Conservation (phyloP, 2,888 invertebrate species). For the Tipula lateralis region DNA sequence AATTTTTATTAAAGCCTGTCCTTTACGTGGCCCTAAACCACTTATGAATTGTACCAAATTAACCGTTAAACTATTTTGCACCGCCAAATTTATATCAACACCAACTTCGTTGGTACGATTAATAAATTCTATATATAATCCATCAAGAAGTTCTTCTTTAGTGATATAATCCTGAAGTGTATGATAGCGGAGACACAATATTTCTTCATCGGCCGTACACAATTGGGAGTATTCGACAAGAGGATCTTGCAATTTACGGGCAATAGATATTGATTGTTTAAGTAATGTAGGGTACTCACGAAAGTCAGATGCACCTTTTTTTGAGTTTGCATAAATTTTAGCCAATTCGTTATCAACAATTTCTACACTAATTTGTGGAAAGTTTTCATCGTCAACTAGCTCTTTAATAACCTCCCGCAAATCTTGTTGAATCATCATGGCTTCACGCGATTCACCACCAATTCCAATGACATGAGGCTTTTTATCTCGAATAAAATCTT, state of each 20-base stretch:
- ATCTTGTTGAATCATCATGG: conserved; percentile 73
- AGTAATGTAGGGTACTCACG: conserved; percentile 87
- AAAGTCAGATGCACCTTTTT: conserved; percentile 80
- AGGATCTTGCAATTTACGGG: conserved; percentile 90
- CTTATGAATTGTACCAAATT: conserved; percentile 94
- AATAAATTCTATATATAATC: conserved; percentile 82
- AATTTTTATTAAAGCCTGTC: conserved; percentile 76
- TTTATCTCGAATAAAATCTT: conserved; percentile 79
- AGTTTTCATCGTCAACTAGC: conserved; percentile 77
- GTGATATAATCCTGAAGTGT: conserved; percentile 73
- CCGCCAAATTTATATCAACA: conserved; percentile 91
- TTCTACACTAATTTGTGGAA: conserved; percentile 81
- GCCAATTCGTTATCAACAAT: conserved; percentile 91
- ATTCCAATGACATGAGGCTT: conserved; percentile 92
- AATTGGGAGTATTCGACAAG: conserved; percentile 93
- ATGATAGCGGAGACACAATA: conserved; percentile 89
- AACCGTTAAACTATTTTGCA: conserved; percentile 80
- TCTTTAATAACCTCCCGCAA: conserved; percentile 68
- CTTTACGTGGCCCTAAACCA: conserved; percentile 94
- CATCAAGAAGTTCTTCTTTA: conserved; percentile 81
- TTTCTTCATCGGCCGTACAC: conserved; percentile 94
- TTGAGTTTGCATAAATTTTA: conserved; percentile 86
- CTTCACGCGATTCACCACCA: conserved; percentile 87
- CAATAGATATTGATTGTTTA: conserved; percentile 89
- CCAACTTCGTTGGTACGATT: conserved; percentile 97